These are phyloP conservation scores for Porites australiensis DNA, from an alignment of 64 coral and sea anemone species.

Conservation along the genomic window DNA sequence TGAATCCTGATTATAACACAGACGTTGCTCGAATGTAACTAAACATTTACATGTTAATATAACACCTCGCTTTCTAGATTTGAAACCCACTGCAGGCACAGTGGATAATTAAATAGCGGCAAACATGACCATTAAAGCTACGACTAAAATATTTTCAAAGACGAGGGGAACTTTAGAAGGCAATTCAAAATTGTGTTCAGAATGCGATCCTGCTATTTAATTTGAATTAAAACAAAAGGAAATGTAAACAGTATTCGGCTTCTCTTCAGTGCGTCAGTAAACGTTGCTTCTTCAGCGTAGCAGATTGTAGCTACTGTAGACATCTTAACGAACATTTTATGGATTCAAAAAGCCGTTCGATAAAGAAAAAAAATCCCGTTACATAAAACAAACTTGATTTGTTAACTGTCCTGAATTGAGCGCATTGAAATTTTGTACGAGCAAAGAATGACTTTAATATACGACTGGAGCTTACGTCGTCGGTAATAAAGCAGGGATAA, in stretches of 20 bases:
- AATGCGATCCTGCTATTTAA: not conserved
- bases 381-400: not conserved
- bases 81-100: too few species aligned
- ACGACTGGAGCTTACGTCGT: not conserved
- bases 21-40: too few species aligned
- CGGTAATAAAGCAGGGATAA: too few species aligned
- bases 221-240: constrained; percentile 22
- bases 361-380: too few species aligned
- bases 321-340: not conserved
- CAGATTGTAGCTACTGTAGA: not conserved
- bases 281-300: not conserved
- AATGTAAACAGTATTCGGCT: not conserved
- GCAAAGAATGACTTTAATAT: not conserved
- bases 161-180: not conserved
- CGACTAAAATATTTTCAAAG: not conserved
- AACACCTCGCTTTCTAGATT: too few species aligned
- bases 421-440: not conserved
- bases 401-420: not conserved
- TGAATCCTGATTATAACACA: too few species aligned
- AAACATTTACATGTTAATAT: too few species aligned
- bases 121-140: not conserved
- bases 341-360: not conserved
- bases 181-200: not conserved
- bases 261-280: not conserved
- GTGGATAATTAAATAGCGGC: too few species aligned